A percentile compares a stretch with the other conserved stretches of the same genome.
phyloP scores from a whole-genome alignment of 1,140 invertebrate genomes.

The Trachymyrmex cornetzi region DNA sequence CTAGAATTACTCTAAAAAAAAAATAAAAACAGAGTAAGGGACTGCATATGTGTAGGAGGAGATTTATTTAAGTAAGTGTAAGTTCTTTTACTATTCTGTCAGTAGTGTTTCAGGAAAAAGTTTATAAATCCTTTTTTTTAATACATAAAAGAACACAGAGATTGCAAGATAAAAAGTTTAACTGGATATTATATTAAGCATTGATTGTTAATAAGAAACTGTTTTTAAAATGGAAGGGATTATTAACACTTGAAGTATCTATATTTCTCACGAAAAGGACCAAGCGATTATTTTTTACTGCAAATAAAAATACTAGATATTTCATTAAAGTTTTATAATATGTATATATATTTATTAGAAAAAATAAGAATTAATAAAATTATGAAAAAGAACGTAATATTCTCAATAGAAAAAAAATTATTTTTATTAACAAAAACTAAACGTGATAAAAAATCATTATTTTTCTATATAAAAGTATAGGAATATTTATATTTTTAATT shows the following conservation, averaged over 20 bases:
- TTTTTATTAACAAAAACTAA: no score
- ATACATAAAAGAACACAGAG: background rate
- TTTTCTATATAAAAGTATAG: no score
- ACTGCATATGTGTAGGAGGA: background rate
- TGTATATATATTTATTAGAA: no score
- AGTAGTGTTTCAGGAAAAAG: background rate
- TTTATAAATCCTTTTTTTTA: background rate
- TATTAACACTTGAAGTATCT: background rate
- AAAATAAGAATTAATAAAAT: no score
- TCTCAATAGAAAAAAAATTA: no score
- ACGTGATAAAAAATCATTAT: no score
- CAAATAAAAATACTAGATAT: no score
- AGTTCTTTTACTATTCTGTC: background rate
- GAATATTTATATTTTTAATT: no score
- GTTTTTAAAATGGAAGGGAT: background rate
- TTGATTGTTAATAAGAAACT: background rate
- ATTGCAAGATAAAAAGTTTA: conserved; percentile 4
- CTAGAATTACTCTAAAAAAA: background rate
- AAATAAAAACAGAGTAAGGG: background rate
- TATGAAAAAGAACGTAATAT: no score
- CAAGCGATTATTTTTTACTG: no score
- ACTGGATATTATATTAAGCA: background rate
- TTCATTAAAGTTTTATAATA: no score
- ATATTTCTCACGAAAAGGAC: no score
- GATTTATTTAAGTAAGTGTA: background rate